phyloP scores from a whole-genome alignment of 37 sponge, comb jelly and placozoan genomes.

The Geodia barretti region DNA sequence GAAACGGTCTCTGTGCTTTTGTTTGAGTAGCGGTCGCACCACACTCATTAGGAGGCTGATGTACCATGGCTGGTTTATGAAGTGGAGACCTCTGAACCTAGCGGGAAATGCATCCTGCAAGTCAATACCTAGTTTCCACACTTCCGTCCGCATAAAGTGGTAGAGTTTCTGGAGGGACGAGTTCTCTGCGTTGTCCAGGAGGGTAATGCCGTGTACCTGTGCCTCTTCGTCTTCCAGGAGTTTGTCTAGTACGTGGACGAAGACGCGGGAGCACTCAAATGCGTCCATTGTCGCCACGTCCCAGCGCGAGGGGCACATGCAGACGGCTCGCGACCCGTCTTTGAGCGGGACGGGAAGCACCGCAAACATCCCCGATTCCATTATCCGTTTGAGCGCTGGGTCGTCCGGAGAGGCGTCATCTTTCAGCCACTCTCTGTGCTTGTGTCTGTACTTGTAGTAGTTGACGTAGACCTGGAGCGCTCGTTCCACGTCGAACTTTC shows the following conservation, averaged over 20 bases:
- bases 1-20: constrained; percentile 57
- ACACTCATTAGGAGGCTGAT: constrained; percentile 48
- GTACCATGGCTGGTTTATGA: constrained; percentile 66
- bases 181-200: constrained; percentile 42
- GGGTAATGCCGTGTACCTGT: constrained; percentile 59
- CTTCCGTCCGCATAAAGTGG: constrained; percentile 14
- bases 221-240: constrained; percentile 63
- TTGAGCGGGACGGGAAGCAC: constrained; percentile 22
- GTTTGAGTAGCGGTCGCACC: constrained; percentile 61
- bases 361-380: constrained; percentile 6
- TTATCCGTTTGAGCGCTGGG: neutral
- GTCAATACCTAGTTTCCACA: constrained; percentile 29
- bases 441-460: constrained; percentile 38
- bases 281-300: constrained; percentile 9
- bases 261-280: neutral
- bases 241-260: constrained; percentile 44
- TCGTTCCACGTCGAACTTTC: constrained; percentile 62
- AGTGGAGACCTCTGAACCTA: constrained; percentile 69
- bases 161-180: constrained; percentile 13
- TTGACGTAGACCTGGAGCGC: constrained; percentile 54
- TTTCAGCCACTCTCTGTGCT: neutral
- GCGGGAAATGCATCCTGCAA: constrained; percentile 61
- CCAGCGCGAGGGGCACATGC: neutral
- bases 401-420: neutral
- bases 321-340: constrained; percentile 20